Base-by-base conservation (phyloP, 2,888 invertebrate genomes). In the Phengaris arion region DNA sequence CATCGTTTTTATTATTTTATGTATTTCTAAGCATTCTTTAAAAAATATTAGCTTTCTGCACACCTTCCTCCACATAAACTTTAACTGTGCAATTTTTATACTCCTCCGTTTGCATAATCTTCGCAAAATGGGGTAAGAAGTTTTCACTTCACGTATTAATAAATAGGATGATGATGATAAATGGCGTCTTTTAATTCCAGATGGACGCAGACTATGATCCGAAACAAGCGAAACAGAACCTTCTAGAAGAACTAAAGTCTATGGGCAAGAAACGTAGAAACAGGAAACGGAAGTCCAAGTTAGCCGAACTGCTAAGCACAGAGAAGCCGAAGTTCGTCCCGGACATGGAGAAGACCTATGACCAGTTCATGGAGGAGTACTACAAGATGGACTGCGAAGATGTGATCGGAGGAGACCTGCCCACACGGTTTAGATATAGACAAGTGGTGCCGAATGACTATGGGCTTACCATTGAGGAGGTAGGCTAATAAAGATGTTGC, bases 341-440 rank as follows among this genome's bases (percentile, higher is more conserved):
- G 0, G 91, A 94, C 0, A 94, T 95, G 77, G 95, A 96, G 78
- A 94, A 94, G 83, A 96, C 96, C 0, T 98, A 98, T 87, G 95
- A 96, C 54, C 95, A 98, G 81, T 98, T 98, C 85, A 95, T 98
- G 85, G 98, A 99, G 83, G 98, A 99, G 87, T 99, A 99, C 87
- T 99, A 99, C 85, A 96, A 97, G 83, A 93, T 99, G 85, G 98
- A 99, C 88, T 99, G 97, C 87, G 99, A 99, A 85, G 99, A 99
- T 88, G 95, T 99, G 74, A 96, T 99, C 74, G 99, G 96, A 0
- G 98, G 97, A 0, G 98, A 99, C 85, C 88, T 97, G 81, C 98
- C 98, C 0, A 98, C 98, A 77, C 94, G 97, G 81, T 99, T 99
- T 89, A 98, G 98, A 85, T 99, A 99, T 85, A 94, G 98, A 51